A percentile compares a stretch with the other conserved stretches of the same genome.
Conservation (phyloP, 2,888 invertebrate species). For the Eristalinus aeneus region DNA sequence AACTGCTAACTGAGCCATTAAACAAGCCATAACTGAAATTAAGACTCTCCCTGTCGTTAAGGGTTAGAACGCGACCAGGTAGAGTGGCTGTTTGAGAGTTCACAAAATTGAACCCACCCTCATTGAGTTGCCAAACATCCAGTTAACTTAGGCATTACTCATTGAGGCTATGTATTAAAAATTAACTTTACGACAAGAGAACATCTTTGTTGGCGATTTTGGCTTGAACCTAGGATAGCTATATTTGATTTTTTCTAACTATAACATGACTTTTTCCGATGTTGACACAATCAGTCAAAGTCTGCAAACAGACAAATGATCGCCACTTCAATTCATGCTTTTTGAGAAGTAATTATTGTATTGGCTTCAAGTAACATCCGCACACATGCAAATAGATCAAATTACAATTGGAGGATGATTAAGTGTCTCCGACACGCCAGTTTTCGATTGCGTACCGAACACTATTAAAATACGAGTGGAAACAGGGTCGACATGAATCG, state of each 20-base stretch:
- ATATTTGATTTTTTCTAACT: constrained; percentile 48
- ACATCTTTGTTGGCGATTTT: constrained; percentile 38
- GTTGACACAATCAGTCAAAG: constrained; percentile 66
- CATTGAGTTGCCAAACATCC: constrained; percentile 40
- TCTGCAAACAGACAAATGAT: constrained; percentile 46
- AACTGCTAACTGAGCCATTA: constrained; percentile 65
- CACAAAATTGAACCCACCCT: constrained; percentile 29
- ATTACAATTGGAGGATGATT: constrained; percentile 68
- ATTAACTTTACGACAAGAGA: constrained; percentile 50
- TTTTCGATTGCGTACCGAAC: constrained; percentile 43
- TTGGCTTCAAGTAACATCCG: constrained; percentile 65
- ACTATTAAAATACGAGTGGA: constrained; percentile 48
- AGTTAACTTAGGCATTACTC: constrained; percentile 38
- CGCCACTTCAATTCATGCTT: constrained; percentile 37
- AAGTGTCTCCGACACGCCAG: constrained; percentile 60
- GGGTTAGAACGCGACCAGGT: constrained; percentile 36
- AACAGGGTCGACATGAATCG: constrained; percentile 61
- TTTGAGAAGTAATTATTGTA: constrained; percentile 67
- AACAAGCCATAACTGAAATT: constrained; percentile 64
- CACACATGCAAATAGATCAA: constrained; percentile 70
- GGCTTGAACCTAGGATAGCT: constrained; percentile 50
- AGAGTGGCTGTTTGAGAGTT: constrained; percentile 32
- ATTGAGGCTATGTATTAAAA: constrained; percentile 53
- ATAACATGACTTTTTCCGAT: constrained; percentile 9
- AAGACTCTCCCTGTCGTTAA: constrained; percentile 11